Base-by-base conservation (phyloP, 2,113 vertebrate genomes). In the Columbina picui region DNA sequence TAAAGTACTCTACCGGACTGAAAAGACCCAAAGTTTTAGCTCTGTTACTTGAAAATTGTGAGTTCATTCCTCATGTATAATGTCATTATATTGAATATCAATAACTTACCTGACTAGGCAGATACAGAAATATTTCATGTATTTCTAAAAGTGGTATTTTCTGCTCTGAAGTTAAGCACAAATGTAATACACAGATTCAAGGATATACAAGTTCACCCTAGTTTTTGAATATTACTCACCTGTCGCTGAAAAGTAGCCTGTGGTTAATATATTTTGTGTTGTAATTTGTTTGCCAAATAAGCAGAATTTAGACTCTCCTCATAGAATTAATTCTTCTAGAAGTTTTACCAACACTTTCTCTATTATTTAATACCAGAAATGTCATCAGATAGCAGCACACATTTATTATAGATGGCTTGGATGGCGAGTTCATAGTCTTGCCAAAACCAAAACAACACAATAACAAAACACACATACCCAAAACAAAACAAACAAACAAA, bases 141-240 rank as follows among this genome's bases (percentile, higher is more conserved):
- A 49, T 67, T 90, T 93, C 50, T 84, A 27, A 49, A 79, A 84
- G 19, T 30, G 29, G 17, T 69, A 57, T 21, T 45, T 5, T 45
- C 27, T 68, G 14, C 21, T 67, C 65, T 63, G 43, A 90, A 52
- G 13, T 82, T 71, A 76, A 20, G 27, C 2, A 3, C 17, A 88
- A 68, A 56, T 38, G 9, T 22, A 81, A 57, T 49, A 49, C 16
- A 49, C 0, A 0, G 0, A 45, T 47, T 22, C 26, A 79, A 64
- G 34, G 55, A 69, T 71, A 57, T 56, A 13, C 2, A 19, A n/a
- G 7, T 52, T 73, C 32, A 52, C 14, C 21, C 14, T 12, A 13
- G 3, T 65, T 45, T 84, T 94, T 69, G 21, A 74, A 78, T 8
- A 8, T 38, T 36, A 70, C 43, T 45, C 43, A 45, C 43, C 43